Conservation (phyloP, 1,140 invertebrate genomes). For the Pachypsylla venusta region DNA sequence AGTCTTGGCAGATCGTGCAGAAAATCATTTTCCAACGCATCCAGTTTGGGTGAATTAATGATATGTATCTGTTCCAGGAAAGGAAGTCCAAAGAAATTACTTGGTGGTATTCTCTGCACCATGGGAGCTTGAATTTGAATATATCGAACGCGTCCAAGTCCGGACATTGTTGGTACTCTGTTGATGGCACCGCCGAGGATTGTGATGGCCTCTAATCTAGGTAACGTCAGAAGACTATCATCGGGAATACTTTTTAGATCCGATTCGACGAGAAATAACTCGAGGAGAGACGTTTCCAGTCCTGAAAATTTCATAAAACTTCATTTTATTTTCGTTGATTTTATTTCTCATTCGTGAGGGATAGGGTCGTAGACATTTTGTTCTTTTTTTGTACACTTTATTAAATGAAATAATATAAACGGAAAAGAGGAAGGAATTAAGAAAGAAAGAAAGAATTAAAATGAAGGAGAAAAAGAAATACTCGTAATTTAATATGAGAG, state of each 20-base stretch:
- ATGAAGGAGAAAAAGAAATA: too few species aligned
- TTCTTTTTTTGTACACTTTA: too few species aligned
- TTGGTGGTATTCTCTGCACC: conserved; percentile 48
- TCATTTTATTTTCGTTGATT: too few species aligned
- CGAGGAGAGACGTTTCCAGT: conserved; percentile 56
- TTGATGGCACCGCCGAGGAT: conserved; percentile 57
- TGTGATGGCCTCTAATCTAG: conserved; percentile 63
- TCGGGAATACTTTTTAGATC: conserved; percentile 57
- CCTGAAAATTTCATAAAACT: too few species aligned
- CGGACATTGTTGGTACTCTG: conserved; percentile 40
- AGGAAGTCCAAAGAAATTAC: conserved; percentile 53
- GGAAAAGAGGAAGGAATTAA: too few species aligned
- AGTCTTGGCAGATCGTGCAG: conserved; percentile 58
- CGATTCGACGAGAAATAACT: conserved; percentile 70
- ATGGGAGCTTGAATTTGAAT: conserved; percentile 42
- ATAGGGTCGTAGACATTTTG: too few species aligned
- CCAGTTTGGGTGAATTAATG: conserved; percentile 45
- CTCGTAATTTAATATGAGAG: too few species aligned
- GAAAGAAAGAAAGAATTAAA: too few species aligned
- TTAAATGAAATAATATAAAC: too few species aligned
- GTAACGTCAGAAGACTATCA: conserved; percentile 55
- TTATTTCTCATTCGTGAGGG: too few species aligned
- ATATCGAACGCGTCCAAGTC: conserved; percentile 27
- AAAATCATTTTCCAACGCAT: conserved; percentile 49
- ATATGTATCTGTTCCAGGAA: conserved; percentile 59